Evolutionary conservation across 2,888 invertebrate species (phyloP).

Genomic region (Sarcophaga subvicina): DNA sequence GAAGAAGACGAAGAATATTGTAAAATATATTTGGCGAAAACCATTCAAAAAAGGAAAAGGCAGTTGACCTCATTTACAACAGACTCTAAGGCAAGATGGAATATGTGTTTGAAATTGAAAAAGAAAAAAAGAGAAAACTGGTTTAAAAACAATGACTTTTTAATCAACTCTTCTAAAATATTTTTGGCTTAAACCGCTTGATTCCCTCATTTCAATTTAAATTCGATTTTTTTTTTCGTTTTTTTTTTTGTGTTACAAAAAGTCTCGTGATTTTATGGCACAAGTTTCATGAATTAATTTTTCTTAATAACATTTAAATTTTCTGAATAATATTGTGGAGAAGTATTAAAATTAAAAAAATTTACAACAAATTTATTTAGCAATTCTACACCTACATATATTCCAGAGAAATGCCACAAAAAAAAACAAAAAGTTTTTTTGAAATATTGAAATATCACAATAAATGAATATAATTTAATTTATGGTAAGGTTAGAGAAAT

Average conservation of each 20-base stretch:
- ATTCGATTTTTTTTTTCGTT: background rate
- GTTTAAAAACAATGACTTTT: slow-evolving; percentile 32
- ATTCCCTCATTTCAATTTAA: background rate
- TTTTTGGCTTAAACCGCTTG: background rate
- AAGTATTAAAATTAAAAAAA: background rate
- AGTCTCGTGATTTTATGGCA: slow-evolving; percentile 13
- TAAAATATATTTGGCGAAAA: background rate
- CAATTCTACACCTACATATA: no score
- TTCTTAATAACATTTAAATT: no score
- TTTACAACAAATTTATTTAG: no score
- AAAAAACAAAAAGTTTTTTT: no score
- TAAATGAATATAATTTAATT: no score
- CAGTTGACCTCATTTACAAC: slow-evolving; percentile 22
- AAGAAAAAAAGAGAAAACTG: slow-evolving; percentile 35
- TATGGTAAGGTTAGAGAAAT: no score
- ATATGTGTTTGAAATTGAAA: background rate
- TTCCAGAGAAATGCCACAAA: no score
- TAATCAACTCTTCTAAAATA: background rate
- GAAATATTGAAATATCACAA: no score
- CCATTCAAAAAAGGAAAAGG: slow-evolving; percentile 33
- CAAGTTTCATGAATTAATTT: slow-evolving; percentile 33
- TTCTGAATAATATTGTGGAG: background rate
- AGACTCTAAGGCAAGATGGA: background rate
- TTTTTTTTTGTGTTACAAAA: background rate
- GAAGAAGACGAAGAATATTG: slow-evolving; percentile 1